Percentiles rank a stretch among this genome's conserved stretches.
Evolutionary conservation across 2,797 vertebrate genomes (phyloP).

Genomic region (Chaunax sp.): DNA sequence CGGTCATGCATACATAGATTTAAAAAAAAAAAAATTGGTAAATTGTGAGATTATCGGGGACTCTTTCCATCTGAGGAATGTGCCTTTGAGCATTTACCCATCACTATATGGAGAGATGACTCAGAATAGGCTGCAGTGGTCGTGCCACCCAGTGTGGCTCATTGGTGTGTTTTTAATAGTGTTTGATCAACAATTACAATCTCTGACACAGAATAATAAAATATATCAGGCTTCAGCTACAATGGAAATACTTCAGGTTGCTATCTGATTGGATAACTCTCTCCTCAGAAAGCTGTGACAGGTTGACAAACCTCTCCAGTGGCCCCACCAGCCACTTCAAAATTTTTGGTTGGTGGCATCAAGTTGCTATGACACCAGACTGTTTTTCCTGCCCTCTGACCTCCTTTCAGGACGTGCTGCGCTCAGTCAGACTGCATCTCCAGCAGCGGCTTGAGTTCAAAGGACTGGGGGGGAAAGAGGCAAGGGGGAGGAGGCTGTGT

Average conservation of each 20-base stretch:
- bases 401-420: conserved; percentile 77
- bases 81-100: too few species aligned
- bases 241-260: neutral
- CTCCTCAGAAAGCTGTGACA: conserved; percentile 27
- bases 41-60: too few species aligned
- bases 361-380: conserved; percentile 84
- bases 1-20: too few species aligned
- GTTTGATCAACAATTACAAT: too few species aligned
- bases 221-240: neutral
- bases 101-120: too few species aligned
- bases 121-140: too few species aligned
- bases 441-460: conserved; percentile 74
- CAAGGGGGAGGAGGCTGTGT: conserved; percentile 39
- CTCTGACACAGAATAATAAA: neutral
- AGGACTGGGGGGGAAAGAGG: conserved; percentile 43
- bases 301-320: conserved; percentile 28
- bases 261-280: neutral
- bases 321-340: conserved; percentile 30
- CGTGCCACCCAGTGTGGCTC: too few species aligned
- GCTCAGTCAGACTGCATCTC: conserved; percentile 77
- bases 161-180: too few species aligned
- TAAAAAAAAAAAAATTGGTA: too few species aligned
- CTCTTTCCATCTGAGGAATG: too few species aligned
- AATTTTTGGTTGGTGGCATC: conserved; percentile 67
- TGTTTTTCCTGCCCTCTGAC: conserved; percentile 82